phyloP scores from a whole-genome alignment of 23 tunicate species.

The Diplosoma virens region DNA sequence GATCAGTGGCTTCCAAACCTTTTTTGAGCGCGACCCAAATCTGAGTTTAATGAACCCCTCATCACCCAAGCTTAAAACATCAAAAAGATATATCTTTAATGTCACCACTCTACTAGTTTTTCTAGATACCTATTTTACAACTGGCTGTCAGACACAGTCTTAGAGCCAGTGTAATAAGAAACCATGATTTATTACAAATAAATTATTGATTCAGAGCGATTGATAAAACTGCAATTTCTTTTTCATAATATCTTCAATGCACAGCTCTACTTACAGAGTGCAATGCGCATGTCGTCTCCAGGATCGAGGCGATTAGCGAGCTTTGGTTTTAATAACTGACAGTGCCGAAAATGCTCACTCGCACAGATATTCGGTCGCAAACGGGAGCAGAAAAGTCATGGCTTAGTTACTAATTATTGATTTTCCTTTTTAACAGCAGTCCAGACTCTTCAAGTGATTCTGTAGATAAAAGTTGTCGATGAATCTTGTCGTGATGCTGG shows the following conservation, averaged over 20 bases:
- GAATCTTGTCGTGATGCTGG: conserved; percentile 34
- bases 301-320: conserved; percentile 9
- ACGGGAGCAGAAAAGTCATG: conserved; percentile 30
- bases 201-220: neutral
- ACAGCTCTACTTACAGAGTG: too few relatives aligned
- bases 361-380: conserved; percentile 35
- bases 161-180: neutral
- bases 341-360: conserved; percentile 10
- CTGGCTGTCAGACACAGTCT: neutral
- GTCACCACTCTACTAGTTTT: neutral
- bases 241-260: neutral
- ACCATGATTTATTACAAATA: neutral
- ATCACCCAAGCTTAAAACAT: neutral
- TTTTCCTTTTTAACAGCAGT: conserved; percentile 43
- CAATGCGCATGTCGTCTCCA: neutral
- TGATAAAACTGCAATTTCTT: neutral
- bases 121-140: neutral
- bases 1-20: too few relatives aligned
- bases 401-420: conserved; percentile 31
- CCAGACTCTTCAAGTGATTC: conserved; percentile 18
- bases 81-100: neutral
- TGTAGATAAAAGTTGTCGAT: conserved; percentile 39
- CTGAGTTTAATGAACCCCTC: neutral
- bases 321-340: neutral
- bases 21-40: too few relatives aligned